Base-by-base conservation (phyloP, 2,797 vertebrate species). In the Trematomus bernacchii region DNA sequence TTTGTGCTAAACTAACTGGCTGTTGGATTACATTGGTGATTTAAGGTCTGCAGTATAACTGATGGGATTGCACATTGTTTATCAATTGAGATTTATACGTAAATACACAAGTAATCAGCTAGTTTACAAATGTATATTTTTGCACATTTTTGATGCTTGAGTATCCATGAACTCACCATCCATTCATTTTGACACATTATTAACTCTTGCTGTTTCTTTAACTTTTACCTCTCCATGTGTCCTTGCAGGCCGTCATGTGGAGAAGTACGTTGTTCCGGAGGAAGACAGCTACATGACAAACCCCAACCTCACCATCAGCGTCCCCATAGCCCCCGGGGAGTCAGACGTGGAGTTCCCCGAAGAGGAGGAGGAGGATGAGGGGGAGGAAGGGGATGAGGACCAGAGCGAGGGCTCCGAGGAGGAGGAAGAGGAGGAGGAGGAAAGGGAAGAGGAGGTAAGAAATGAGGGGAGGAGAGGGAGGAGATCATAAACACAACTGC, bases 281-380 rank as follows among this genome's bases (percentile, higher is more conserved):
- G 86, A 96, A 21, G 93, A 97, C 61, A 97, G 96, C 85, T 96
- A 96, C 90, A 91, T 97, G 92, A 94, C 93, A 15, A 97, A 97
- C 78, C 93, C 95, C 0, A 94, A 96, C 82, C 92, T 96, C 27
- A 96, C 96, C 18, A 93, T 99, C 87, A 97, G 95, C 12, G 97
- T 99, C 43, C 98, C 98, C 71, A 99, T 99, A 15, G 98, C 98
- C 0, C 89, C 97, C 30, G 97, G 97, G 1, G 98, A 99, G 88
- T 97, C 97, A 0, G 98, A 99, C 59, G 95, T 96, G 0, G 97
- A 99, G 62, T 97, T 95, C 46, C 93, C 92, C 0, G 97, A 98
- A 30, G 94, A 94, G 6, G 94, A 98, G 0, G 97, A 97, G 47
- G 91, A 88, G 8, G 89, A 1, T 92, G 96, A 97, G 14, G 96